phyloP scores from a whole-genome alignment of 2,888 invertebrate genomes.

The Catocala sponsa region DNA sequence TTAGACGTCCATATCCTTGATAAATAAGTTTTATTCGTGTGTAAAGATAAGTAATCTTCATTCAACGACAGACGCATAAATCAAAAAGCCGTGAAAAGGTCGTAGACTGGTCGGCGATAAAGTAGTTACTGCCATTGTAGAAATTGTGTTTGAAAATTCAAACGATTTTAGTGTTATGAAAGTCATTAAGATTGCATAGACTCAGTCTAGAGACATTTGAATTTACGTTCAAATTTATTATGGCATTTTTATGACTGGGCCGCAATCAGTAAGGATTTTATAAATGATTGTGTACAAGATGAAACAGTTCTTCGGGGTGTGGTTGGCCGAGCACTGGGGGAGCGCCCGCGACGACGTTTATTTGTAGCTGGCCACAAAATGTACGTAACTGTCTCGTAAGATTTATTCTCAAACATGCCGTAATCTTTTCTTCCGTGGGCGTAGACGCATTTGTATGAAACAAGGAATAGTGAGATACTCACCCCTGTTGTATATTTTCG shows the following conservation, averaged over 20 bases:
- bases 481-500: conserved; percentile 80
- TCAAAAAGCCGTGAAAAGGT: conserved; percentile 82
- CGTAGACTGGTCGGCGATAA: conserved; percentile 58
- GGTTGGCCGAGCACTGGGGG: conserved; percentile 66
- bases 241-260: conserved; percentile 26
- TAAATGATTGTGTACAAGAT: conserved; percentile 59
- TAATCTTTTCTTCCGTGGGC: conserved; percentile 83
- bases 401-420: conserved; percentile 82
- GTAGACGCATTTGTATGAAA: conserved; percentile 81
- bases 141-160: conserved; percentile 32
- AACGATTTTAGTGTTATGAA: conserved; percentile 37
- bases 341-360: conserved; percentile 71
- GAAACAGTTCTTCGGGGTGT: conserved; percentile 56
- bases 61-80: conserved; percentile 77
- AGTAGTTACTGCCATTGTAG: conserved; percentile 43
- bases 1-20: conserved; percentile 61
- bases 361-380: conserved; percentile 80
- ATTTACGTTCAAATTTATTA: conserved; percentile 32
- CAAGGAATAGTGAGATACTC: conserved; percentile 64
- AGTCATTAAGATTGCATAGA: conserved; percentile 30
- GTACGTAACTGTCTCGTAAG: conserved; percentile 80
- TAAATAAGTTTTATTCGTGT: conserved; percentile 74
- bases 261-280: conserved; percentile 24
- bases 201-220: conserved; percentile 27
- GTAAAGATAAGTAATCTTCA: conserved; percentile 77